Percentiles rank a stretch among this genome's conserved stretches.
phyloP scores from a whole-genome alignment of 1,140 invertebrate species.

The Brachionus rotundiformis region DNA sequence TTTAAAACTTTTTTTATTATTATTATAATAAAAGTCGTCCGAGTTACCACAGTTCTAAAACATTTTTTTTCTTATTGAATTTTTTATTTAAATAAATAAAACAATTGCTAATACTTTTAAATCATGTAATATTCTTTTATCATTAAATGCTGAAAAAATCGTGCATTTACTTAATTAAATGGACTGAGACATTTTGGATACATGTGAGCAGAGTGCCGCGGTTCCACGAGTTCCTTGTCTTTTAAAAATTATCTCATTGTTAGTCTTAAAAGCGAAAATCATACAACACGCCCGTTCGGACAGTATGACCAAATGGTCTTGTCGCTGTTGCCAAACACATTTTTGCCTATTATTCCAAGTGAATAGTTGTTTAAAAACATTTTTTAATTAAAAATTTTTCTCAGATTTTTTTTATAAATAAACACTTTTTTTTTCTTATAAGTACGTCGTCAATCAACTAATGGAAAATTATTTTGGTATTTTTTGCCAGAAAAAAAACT shows the following conservation, averaged over 20 bases:
- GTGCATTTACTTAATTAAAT: background rate
- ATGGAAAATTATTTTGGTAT: background rate
- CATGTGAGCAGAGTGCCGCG: background rate
- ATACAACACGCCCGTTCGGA: background rate
- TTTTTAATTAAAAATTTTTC: background rate
- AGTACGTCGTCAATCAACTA: background rate
- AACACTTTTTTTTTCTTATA: background rate
- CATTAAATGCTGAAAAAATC: background rate
- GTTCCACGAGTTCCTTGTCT: background rate
- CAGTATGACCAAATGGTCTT: background rate
- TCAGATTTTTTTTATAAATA: background rate
- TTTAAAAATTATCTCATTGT: background rate
- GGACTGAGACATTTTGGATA: background rate
- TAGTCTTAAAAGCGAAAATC: background rate
- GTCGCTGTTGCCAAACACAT: background rate
- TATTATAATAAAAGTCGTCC: slow-evolving; percentile 36
- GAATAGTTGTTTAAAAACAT: background rate
- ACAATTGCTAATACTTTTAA: background rate
- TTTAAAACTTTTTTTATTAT: slow-evolving; percentile 3
- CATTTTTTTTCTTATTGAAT: slow-evolving; percentile 41
- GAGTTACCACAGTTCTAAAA: slow-evolving; percentile 32
- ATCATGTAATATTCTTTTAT: background rate
- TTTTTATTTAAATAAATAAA: slow-evolving; percentile 24
- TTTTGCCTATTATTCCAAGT: slow-evolving; percentile 30
- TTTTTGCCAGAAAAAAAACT: background rate